Conservation (phyloP, 2,888 invertebrate species). For the Julus scandinavius region DNA sequence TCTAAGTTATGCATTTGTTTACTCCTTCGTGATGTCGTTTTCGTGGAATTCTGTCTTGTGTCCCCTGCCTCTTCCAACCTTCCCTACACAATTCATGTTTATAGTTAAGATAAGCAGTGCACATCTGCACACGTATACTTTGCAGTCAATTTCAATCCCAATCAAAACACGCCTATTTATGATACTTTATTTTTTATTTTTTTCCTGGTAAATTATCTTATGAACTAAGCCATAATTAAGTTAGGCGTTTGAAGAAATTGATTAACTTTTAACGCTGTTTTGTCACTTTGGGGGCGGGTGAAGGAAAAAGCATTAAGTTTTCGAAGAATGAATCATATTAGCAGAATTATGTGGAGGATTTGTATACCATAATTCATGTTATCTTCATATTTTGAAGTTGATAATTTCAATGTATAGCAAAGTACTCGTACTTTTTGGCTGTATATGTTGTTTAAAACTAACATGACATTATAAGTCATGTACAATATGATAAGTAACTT, state of each 20-base stretch:
- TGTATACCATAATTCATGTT: too few species aligned
- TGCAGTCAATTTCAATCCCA: background rate
- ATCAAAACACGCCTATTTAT: constrained; percentile 12
- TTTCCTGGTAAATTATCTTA: background rate
- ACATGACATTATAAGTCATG: too few species aligned
- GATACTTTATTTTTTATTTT: background rate
- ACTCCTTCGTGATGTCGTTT: background rate
- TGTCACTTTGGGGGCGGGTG: background rate
- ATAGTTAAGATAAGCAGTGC: background rate
- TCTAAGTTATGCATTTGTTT: background rate
- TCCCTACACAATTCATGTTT: background rate
- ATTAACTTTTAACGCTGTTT: background rate
- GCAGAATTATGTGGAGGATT: too few species aligned
- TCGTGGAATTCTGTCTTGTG: background rate
- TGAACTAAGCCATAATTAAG: constrained; percentile 10
- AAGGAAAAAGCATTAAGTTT: too few species aligned
- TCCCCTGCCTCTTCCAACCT: background rate
- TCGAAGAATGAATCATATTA: too few species aligned
- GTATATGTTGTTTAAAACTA: too few species aligned
- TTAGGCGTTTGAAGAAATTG: background rate
- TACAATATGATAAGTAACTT: too few species aligned
- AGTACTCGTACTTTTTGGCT: too few species aligned
- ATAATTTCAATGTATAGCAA: too few species aligned
- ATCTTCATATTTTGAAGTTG: too few species aligned
- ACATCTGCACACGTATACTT: background rate